Percentiles rank a stretch among this genome's conserved stretches.
Conservation (phyloP, 2,888 invertebrate genomes). For the Litoditis marina region DNA sequence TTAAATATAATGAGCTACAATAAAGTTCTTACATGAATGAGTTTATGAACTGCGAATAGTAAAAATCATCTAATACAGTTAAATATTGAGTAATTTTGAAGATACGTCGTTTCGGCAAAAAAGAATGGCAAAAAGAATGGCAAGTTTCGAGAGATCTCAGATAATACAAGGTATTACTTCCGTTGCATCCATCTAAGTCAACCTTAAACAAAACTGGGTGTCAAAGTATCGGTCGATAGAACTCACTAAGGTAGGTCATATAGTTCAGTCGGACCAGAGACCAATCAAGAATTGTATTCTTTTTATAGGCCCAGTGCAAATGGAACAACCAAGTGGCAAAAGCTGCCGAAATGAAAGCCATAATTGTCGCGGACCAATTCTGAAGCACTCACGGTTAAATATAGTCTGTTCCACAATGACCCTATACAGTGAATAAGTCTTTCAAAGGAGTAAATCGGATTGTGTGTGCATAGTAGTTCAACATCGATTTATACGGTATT, state of each 20-base stretch:
- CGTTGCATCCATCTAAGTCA: too few species aligned
- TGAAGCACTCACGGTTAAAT: constrained; percentile 20
- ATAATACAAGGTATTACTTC: too few species aligned
- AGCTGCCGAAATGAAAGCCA: constrained; percentile 50
- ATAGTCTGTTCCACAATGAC: neutral
- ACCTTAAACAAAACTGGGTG: too few species aligned
- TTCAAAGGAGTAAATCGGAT: too few species aligned
- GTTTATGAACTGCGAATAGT: too few species aligned
- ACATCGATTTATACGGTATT: too few species aligned
- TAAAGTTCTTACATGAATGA: too few species aligned
- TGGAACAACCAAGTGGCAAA: constrained; percentile 52
- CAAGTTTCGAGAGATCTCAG: too few species aligned
- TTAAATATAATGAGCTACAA: too few species aligned
- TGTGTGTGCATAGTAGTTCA: too few species aligned
- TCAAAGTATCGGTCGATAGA: too few species aligned
- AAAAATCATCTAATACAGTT: too few species aligned
- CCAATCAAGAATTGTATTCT: constrained; percentile 50
- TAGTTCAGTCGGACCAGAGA: constrained; percentile 27
- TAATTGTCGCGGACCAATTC: constrained; percentile 52
- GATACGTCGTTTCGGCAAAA: neutral
- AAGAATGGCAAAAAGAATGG: neutral
- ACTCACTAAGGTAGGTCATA: constrained; percentile 30
- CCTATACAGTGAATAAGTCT: neutral
- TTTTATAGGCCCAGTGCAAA: constrained; percentile 54
- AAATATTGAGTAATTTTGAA: neutral